Evolutionary conservation across 2,797 vertebrate species (phyloP).

Genomic region (Notolabrus celidotus): DNA sequence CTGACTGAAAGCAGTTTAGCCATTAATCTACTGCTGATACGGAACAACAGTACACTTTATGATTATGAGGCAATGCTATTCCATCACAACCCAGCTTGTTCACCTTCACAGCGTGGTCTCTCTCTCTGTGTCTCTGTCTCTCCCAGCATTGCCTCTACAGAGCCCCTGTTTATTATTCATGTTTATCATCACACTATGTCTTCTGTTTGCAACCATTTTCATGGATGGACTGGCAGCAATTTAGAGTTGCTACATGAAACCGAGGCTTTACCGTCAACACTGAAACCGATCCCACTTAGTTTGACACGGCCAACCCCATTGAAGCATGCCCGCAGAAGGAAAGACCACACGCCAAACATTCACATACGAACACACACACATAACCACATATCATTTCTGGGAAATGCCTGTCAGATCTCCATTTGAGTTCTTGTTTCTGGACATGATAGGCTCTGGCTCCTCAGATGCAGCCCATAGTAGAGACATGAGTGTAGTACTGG

Average conservation of each 20-base stretch:
- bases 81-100: constrained; percentile 26
- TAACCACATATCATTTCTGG: constrained; percentile 48
- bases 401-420: constrained; percentile 67
- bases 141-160: constrained; percentile 55
- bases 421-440: constrained; percentile 53
- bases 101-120: constrained; percentile 54
- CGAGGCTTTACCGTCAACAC: constrained; percentile 71
- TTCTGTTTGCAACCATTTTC: constrained; percentile 78
- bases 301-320: constrained; percentile 61
- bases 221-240: constrained; percentile 77
- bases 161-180: constrained; percentile 76
- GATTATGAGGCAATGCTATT: constrained; percentile 60
- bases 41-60: constrained; percentile 40
- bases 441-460: constrained; percentile 47
- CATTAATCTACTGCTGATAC: constrained; percentile 52
- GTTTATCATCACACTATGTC: constrained; percentile 79
- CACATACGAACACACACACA: constrained; percentile 26
- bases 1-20: constrained; percentile 53
- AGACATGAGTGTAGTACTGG: constrained; percentile 53
- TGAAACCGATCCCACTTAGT: constrained; percentile 79
- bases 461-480: constrained; percentile 48
- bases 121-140: constrained; percentile 31
- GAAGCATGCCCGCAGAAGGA: constrained; percentile 49
- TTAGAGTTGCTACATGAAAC: constrained; percentile 72
- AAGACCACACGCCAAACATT: constrained; percentile 65